Conservation (phyloP, 2,797 vertebrate genomes). For the Pipistrellus pygmaeus region DNA sequence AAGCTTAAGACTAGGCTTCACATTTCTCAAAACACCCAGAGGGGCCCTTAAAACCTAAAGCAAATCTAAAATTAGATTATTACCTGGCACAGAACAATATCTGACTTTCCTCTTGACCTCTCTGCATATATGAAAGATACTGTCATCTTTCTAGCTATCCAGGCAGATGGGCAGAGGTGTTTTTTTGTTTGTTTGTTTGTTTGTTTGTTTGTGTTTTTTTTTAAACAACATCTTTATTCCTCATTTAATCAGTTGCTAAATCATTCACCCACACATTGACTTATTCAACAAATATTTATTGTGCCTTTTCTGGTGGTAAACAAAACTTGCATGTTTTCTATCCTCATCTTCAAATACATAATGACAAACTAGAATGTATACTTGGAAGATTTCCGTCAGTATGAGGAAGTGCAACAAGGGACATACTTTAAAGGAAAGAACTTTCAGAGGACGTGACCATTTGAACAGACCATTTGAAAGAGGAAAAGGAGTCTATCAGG, state of each 20-base stretch:
- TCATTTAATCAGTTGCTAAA: conserved; percentile 8
- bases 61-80: conserved; percentile 42
- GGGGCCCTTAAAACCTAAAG: conserved; percentile 30
- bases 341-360: neutral
- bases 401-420: neutral
- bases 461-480: conserved; percentile 44
- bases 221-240: neutral
- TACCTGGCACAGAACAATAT: neutral
- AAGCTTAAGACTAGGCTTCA: neutral
- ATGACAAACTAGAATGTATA: neutral
- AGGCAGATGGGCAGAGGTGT: neutral
- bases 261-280: conserved; percentile 29
- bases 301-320: neutral
- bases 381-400: neutral
- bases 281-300: conserved; percentile 9
- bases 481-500: neutral
- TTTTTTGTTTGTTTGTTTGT: neutral
- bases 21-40: neutral
- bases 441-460: neutral
- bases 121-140: conserved; percentile 17
- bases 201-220: neutral
- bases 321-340: neutral
- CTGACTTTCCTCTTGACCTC: neutral
- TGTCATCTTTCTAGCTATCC: neutral
- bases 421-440: conserved; percentile 5